Conservation (phyloP, 1,140 invertebrate genomes). For the Aphelenchoides besseyi region DNA sequence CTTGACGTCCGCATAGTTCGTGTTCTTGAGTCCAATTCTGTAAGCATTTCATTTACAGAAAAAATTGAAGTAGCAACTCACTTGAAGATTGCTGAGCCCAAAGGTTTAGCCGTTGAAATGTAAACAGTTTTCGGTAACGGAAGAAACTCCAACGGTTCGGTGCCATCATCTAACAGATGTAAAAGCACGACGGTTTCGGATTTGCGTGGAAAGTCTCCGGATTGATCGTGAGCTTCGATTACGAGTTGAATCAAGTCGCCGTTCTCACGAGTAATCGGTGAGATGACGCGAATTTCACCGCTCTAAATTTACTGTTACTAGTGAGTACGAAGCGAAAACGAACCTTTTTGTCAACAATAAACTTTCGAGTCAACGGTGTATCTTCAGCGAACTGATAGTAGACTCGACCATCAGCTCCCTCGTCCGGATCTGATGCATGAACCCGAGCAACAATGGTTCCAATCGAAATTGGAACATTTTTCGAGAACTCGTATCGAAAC, state of each 20-base stretch:
- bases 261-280: slow-evolving; percentile 25
- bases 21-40: slow-evolving; percentile 15
- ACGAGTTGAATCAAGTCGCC: slow-evolving; percentile 36
- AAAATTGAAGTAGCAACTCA: slow-evolving; percentile 8
- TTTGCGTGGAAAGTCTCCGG: slow-evolving; percentile 32
- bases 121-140: slow-evolving; percentile 56
- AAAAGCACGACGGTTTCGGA: slow-evolving; percentile 37
- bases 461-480: slow-evolving; percentile 33
- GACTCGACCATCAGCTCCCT: slow-evolving; percentile 43
- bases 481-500: slow-evolving; percentile 38
- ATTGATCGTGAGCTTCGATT: slow-evolving; percentile 42
- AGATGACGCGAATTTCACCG: slow-evolving; percentile 27
- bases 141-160: slow-evolving; percentile 46
- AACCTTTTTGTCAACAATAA: slow-evolving; percentile 4
- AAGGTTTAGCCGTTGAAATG: slow-evolving; percentile 51
- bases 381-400: slow-evolving; percentile 38
- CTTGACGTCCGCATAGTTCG: slow-evolving; percentile 8
- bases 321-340: background rate
- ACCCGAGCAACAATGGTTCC: slow-evolving; percentile 36
- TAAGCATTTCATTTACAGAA: background rate
- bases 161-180: slow-evolving; percentile 26
- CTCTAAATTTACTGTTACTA: slow-evolving; percentile 20
- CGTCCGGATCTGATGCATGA: slow-evolving; percentile 48
- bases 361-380: background rate
- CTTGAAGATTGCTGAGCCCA: slow-evolving; percentile 50